phyloP scores from a whole-genome alignment of 1,140 invertebrate genomes.

The Calliopsis andreniformis region DNA sequence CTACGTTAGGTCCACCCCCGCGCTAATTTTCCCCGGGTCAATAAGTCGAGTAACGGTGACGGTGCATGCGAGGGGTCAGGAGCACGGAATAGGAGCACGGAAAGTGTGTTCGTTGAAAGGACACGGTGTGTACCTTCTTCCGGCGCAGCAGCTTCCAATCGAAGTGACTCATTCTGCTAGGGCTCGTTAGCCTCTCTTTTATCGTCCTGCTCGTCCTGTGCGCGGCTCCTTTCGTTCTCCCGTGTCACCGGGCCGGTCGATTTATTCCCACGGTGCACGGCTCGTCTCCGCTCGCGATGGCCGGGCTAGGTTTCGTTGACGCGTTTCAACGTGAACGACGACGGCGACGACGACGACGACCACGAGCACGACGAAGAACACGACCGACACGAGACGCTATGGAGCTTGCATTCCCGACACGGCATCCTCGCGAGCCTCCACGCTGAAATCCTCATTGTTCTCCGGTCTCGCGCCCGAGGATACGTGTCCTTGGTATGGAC shows the following conservation, averaged over 20 bases:
- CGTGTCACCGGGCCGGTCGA: constrained; percentile 45
- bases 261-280: constrained; percentile 52
- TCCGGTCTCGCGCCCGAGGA: constrained; percentile 52
- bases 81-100: constrained; percentile 34
- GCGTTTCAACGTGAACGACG: constrained; percentile 30
- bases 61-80: constrained; percentile 35
- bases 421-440: constrained; percentile 51
- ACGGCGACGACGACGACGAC: constrained; percentile 24
- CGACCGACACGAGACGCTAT: constrained; percentile 52
- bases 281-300: not conserved
- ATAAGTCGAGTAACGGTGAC: constrained; percentile 52
- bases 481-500: constrained; percentile 57
- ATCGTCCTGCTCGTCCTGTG: constrained; percentile 33
- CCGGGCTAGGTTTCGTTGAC: constrained; percentile 31
- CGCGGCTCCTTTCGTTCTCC: constrained; percentile 17
- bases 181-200: constrained; percentile 61
- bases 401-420: constrained; percentile 58
- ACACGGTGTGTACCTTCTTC: constrained; percentile 76
- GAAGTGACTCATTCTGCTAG: constrained; percentile 78
- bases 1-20: constrained; percentile 28
- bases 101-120: constrained; percentile 33
- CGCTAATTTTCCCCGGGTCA: constrained; percentile 49
- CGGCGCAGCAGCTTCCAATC: constrained; percentile 80
- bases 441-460: constrained; percentile 69
- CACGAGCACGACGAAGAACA: constrained; percentile 31